Evolutionary conservation across 1,140 invertebrate genomes (phyloP), one percentile per base, ranked within the genome.

Genomic region (Antheraea pernyi): DNA sequence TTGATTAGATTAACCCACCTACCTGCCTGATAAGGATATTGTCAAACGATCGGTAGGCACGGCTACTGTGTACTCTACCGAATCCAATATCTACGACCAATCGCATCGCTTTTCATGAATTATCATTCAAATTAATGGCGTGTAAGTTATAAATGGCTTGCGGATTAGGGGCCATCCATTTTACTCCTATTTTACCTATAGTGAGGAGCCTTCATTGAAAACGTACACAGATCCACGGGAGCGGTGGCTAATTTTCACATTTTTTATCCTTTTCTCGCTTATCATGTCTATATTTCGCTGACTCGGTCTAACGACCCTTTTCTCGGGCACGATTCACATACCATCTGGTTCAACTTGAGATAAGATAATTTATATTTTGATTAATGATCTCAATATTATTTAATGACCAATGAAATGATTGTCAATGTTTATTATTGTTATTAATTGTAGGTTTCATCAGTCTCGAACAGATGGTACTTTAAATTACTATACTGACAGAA

Each of bases 121-220:
- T 91, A 91, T 91, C 89, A 83, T 85, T 86, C 84, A 88, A 91
- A 89, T 91, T 91, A 91, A 91, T 91, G 89, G 89, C 82, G 86
- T 91, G 89, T 91, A 82, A 91, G 86, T 86, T 91, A 89, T 91
- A 91, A 89, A 91, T 91, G 88, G 88, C 83, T 81, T 82, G 66
- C 75, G 87, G 88, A 92, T 91, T 92, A 92, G 81, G 84, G 73
- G 37, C 84, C 83, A 86, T 88, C 86, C 85, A 79, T 89, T 91
- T 90, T 90, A 88, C 89, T 89, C 88, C 87, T 86, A 89, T 89
- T 89, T 91, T 91, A 89, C 86, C 88, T 89, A 88, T 85, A 82
- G 85, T 88, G 13, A 91, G 91, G 89, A 88, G 83, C 80, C 84
- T 89, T 91, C 87, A 91, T 91, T 91, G 89, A 91, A 89, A 90